These are phyloP conservation scores for Phenacoccus solenopsis DNA, from an alignment of 1,140 invertebrate genomes.

Conservation along the genomic window DNA sequence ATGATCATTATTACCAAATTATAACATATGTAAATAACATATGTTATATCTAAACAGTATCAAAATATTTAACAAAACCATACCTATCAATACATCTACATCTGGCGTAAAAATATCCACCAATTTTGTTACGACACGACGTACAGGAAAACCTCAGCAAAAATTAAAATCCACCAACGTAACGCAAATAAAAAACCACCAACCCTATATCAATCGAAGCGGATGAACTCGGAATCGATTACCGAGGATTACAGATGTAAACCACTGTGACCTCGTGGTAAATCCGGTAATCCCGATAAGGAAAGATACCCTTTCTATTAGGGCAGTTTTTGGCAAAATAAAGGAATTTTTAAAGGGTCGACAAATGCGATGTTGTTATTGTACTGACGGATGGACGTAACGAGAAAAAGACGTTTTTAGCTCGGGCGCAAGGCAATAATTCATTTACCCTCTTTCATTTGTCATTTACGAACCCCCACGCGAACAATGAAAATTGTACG, in stretches of 20 bases:
- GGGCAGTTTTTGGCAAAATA: background rate
- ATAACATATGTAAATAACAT: too few species aligned
- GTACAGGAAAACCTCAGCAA: too few species aligned
- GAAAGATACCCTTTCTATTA: conserved; percentile 10
- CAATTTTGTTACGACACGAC: too few species aligned
- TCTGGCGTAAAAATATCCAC: too few species aligned
- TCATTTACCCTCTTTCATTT: conserved; percentile 14
- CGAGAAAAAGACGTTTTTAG: conserved; percentile 15
- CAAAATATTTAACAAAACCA: too few species aligned
- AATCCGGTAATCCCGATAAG: conserved; percentile 8
- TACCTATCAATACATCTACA: too few species aligned
- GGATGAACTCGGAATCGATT: conserved; percentile 16
- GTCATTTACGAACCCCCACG: background rate
- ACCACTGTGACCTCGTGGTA: conserved; percentile 6
- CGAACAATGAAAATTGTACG: background rate
- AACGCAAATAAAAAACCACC: background rate
- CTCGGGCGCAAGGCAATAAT: conserved; percentile 9
- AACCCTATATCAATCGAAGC: background rate
- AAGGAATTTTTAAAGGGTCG: conserved; percentile 13
- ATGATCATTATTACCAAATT: too few species aligned
- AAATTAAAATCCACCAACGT: background rate
- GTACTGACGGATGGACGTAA: conserved; percentile 17
- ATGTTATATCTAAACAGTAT: too few species aligned
- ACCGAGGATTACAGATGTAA: conserved; percentile 6
- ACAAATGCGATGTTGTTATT: conserved; percentile 13